phyloP scores from a whole-genome alignment of 2,113 vertebrate species.

The Pseudorectes ferrugineus region DNA sequence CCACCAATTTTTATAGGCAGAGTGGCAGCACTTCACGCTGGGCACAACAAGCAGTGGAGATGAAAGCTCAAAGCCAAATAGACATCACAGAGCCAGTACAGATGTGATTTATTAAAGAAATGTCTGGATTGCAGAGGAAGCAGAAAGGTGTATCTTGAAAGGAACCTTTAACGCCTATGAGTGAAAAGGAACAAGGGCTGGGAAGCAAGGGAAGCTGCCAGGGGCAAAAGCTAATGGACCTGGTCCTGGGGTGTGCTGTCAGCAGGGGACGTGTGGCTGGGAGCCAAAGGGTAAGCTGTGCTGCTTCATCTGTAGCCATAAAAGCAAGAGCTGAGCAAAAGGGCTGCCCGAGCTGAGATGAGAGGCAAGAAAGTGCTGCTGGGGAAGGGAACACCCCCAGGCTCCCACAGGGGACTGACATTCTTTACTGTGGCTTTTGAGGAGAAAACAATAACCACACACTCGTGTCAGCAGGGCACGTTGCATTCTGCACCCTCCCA shows the following conservation, averaged over 20 bases:
- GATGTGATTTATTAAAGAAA: conserved; percentile 47
- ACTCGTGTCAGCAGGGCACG: fast-evolving
- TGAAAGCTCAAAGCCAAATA: conserved; percentile 16
- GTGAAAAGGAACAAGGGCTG: neutral
- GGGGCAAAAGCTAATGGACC: conserved; percentile 20
- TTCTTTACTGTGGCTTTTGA: neutral
- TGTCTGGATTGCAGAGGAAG: conserved; percentile 39
- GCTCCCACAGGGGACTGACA: neutral
- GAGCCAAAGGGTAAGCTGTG: neutral
- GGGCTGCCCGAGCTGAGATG: neutral
- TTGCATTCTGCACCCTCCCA: neutral
- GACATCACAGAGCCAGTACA: conserved; percentile 8
- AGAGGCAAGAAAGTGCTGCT: neutral
- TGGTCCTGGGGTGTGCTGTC: neutral
- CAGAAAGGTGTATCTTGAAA: conserved; percentile 40
- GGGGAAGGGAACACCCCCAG: neutral
- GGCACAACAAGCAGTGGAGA: conserved; percentile 7
- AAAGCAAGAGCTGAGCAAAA: neutral
- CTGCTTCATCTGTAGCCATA: neutral
- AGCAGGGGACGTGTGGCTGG: neutral
- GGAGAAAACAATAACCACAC: neutral
- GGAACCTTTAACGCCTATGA: conserved; percentile 10
- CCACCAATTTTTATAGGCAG: neutral
- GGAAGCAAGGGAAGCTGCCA: neutral
- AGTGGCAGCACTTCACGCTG: conserved; percentile 5